A percentile compares a stretch with the other conserved stretches of the same genome.
phyloP scores from a whole-genome alignment of 2,113 vertebrate species.

The Pedetes capensis region DNA sequence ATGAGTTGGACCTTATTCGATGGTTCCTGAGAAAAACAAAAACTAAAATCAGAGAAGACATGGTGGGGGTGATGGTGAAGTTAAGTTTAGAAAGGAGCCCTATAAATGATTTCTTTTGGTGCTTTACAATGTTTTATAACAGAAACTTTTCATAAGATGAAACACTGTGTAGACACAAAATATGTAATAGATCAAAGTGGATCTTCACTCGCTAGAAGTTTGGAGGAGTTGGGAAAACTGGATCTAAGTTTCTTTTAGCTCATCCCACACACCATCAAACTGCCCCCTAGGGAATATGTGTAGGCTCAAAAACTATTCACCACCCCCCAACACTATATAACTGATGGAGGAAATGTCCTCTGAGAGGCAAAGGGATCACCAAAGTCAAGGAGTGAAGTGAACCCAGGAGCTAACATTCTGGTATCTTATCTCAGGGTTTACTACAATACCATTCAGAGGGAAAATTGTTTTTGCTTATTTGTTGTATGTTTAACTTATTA shows the following conservation, averaged over 20 bases:
- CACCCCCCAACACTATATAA: rapidly evolving
- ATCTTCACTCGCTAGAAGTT: neutral
- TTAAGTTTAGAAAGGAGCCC: neutral
- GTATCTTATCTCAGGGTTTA: neutral
- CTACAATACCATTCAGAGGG: neutral
- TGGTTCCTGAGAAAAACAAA: too few relatives aligned
- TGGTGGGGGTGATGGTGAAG: neutral
- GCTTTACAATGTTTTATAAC: neutral
- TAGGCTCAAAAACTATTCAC: neutral
- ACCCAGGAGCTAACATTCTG: neutral
- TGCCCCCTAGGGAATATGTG: neutral
- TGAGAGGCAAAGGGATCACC: neutral
- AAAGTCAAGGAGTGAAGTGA: neutral
- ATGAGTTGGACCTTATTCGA: too few relatives aligned
- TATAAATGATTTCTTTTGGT: neutral
- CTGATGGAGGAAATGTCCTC: neutral
- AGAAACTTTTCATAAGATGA: neutral
- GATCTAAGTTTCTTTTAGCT: neutral
- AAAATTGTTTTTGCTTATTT: neutral
- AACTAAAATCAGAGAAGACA: neutral
- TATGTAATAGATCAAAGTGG: neutral
- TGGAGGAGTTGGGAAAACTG: neutral
- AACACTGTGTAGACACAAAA: neutral
- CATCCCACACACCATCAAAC: neutral
- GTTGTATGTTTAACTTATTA: neutral